Conservation (phyloP, 1,140 invertebrate genomes). For the Pomacea maculata region DNA sequence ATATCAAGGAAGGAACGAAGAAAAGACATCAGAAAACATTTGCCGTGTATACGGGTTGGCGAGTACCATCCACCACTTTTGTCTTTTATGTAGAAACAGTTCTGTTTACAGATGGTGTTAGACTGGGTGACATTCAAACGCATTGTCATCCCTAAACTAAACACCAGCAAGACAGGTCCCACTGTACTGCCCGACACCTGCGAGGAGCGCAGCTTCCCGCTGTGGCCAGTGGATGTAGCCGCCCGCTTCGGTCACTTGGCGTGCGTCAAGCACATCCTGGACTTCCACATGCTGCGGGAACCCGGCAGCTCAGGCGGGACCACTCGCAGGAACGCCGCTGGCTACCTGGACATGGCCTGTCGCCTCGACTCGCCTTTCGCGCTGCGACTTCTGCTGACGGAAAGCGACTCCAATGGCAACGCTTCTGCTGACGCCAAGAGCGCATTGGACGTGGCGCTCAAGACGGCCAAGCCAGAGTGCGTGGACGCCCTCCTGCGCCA, state of each 20-base stretch:
- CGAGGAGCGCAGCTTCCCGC: conserved; percentile 11
- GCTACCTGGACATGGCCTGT: conserved; percentile 44
- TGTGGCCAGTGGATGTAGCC: conserved; percentile 49
- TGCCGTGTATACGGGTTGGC: conserved; percentile 4
- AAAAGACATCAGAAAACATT: too few relatives aligned
- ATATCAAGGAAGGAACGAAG: too few relatives aligned
- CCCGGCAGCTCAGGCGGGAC: neutral
- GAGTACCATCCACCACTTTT: conserved; percentile 3
- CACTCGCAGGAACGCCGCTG: conserved; percentile 7
- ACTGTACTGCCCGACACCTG: neutral
- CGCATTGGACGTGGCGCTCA: conserved; percentile 43
- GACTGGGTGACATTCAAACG: conserved; percentile 23
- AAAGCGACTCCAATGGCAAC: conserved; percentile 27
- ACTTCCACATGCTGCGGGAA: conserved; percentile 31
- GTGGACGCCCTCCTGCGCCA: conserved; percentile 48
- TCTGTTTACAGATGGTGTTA: neutral
- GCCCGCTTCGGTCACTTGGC: conserved; percentile 41
- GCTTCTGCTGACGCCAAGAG: conserved; percentile 36
- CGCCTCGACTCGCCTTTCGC: conserved; percentile 47
- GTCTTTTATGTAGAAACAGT: neutral
- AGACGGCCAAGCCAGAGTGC: conserved; percentile 47
- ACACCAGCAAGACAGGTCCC: conserved; percentile 2
- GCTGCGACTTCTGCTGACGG: conserved; percentile 42
- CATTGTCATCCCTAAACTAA: conserved; percentile 21
- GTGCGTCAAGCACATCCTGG: conserved; percentile 50